Evolutionary conservation across 2,797 vertebrate species (phyloP), one percentile per base, ranked within the genome.

Genomic region (Echeneis naucrates): DNA sequence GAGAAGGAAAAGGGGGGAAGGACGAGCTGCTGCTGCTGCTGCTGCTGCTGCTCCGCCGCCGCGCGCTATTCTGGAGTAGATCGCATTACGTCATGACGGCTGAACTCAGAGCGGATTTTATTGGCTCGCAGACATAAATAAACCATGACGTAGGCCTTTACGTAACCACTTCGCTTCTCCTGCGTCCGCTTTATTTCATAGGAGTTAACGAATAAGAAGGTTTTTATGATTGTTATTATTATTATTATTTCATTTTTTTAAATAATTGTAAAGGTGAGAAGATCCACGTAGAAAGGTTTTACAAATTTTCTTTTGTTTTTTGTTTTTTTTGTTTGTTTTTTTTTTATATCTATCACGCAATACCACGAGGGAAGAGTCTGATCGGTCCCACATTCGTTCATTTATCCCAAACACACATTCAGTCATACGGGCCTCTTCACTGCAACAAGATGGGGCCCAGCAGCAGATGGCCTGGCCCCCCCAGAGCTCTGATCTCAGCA

Each of bases 21-120:
- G n/a, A n/a, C n/a, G n/a, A 59, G n/a, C n/a, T n/a, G n/a, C n/a
- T n/a, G n/a, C n/a, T n/a, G n/a, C n/a, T n/a, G n/a, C n/a, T 6
- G 30, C 30, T 3, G 61, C 54, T 70, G 78, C 82, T 69, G 33
- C 47, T 50, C 35, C 84, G 40, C 79, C 58, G 13, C 58, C 77
- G 56, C 77, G 59, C 92, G 88, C 81, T 88, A 83, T 87, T 91
- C 91, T 87, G 82, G 89, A 89, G 87, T 73, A 74, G 80, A 58
- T 80, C 60, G 40, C 87, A 66, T 91, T 77, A 91, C 90, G 92
- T 92, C 90, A 91, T 66, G 57, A 81, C 85, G 85, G 57, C 63
- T 33, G 73, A 38, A 47, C 54, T 38, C 63, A 72, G 55, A 4
- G 27, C 6, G 0, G 54, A 26, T 80, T 8, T 68, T 4, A 93